These are phyloP conservation scores for Epirrhoe tristata DNA, from an alignment of 2,888 invertebrate species.

Conservation along the genomic window DNA sequence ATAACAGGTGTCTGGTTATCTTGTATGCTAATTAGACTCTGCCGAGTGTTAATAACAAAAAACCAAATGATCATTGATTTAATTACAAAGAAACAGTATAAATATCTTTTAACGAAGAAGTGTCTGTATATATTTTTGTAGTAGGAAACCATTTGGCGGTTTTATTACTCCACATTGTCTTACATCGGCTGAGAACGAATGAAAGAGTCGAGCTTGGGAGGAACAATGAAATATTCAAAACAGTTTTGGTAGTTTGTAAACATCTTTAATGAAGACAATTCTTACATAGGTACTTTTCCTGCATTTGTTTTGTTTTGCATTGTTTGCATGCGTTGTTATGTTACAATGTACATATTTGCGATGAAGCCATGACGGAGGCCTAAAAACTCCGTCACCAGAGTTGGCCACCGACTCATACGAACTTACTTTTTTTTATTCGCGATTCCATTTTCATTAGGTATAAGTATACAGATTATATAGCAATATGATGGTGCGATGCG, in stretches of 20 bases:
- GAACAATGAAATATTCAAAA: constrained; percentile 9
- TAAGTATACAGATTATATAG: no score
- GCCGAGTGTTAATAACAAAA: constrained; percentile 7
- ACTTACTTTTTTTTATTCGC: no score
- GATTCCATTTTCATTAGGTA: no score
- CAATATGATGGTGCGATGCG: no score
- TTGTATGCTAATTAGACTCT: constrained; percentile 3
- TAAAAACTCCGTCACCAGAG: no score
- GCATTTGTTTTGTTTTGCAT: neutral
- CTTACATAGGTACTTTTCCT: neutral
- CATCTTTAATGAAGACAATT: constrained; percentile 33
- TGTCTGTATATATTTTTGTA: neutral
- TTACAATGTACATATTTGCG: neutral
- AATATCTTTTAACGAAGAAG: constrained; percentile 8
- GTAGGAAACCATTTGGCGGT: constrained; percentile 6
- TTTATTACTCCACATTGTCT: neutral
- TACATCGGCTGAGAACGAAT: neutral
- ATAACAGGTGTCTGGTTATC: neutral
- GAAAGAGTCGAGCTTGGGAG: neutral
- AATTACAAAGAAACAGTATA: constrained; percentile 11
- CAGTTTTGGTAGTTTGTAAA: constrained; percentile 33
- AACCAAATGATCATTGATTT: constrained; percentile 13
- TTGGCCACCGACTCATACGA: no score
- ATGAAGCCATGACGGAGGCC: neutral
- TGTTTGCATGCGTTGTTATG: neutral